These are phyloP conservation scores for Caenorhabditis macrosperma DNA, from an alignment of 2,888 invertebrate genomes.

Conservation along the genomic window DNA sequence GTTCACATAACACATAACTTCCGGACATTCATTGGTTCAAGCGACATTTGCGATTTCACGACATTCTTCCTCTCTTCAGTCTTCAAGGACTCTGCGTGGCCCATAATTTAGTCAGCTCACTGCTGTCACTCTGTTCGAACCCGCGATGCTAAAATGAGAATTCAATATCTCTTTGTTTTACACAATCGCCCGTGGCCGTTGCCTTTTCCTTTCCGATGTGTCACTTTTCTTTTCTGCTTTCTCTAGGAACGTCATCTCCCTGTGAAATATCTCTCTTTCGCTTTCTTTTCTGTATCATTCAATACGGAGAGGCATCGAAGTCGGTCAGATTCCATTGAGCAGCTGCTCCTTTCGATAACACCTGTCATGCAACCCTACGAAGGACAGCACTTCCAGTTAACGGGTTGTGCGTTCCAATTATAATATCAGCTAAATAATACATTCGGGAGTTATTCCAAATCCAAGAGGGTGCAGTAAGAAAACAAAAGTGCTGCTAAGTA, in stretches of 20 bases:
- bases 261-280: neutral
- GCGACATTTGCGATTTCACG: too few relatives aligned
- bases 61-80: neutral
- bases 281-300: neutral
- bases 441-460: neutral
- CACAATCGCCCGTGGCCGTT: neutral
- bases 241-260: conserved; percentile 8
- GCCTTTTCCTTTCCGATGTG: neutral
- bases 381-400: neutral
- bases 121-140: conserved; percentile 17
- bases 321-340: neutral
- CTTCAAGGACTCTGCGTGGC: conserved; percentile 10
- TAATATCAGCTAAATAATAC: neutral
- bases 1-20: too few relatives aligned
- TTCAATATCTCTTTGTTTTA: neutral
- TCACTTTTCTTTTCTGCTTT: neutral
- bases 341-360: conserved; percentile 22
- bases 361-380: conserved; percentile 26
- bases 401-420: neutral
- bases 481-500: too few relatives aligned
- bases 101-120: conserved; percentile 30
- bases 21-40: too few relatives aligned
- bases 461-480: too few relatives aligned
- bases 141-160: conserved; percentile 7
- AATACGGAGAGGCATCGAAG: neutral